Evolutionary conservation across 2,797 vertebrate species (phyloP), one percentile per base, ranked within the genome.

Genomic region (Galago senegalensis): DNA sequence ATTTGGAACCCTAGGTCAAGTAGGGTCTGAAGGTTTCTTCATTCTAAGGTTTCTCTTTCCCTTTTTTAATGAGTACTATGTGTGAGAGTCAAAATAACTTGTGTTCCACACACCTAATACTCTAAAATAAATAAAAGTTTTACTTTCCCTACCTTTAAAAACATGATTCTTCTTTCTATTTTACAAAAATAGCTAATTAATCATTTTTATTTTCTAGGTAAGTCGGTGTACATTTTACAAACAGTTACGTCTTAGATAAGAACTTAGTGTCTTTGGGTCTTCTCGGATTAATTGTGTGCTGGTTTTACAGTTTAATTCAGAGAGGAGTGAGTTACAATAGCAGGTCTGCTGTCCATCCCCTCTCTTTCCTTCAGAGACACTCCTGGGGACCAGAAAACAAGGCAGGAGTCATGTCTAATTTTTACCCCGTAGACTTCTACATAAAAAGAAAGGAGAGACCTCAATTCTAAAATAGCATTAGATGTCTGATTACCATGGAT

Each of bases 271-370:
- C 8, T n/a, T 65, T 81, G 25, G 40, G 3, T 72, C 37, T 88
- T 73, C 63, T 67, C 58, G 80, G 73, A 91, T 79, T 84, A 79
- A 58, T 2, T 49, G 37, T 29, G 29, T 49, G 25, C 12, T 84
- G 46, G 73, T 21, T 85, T 67, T 80, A 88, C 7, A 40, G 46
- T 65, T 20, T 46, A 49, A 58, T 23, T 73, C 37, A 92, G 14
- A 18, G 5, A 76, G 12, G 40, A 53, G 34, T 60, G 31, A 49
- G 13, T 86, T 56, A 76, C 61, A 91, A n/a, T 25, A 40, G 5
- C 0, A 56, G 4, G 1, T 31, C 10, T 31, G 10, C 1, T 70
- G 0, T 53, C 20, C 53, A 11, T 21, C 58, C n/a, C 3, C 2
- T 43, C 61, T 31, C 3, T 49, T 73, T 37, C 34, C 16, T 12